These are phyloP conservation scores for Leptopterna dolabrata DNA, from an alignment of 2,888 invertebrate genomes.

Conservation along the genomic window DNA sequence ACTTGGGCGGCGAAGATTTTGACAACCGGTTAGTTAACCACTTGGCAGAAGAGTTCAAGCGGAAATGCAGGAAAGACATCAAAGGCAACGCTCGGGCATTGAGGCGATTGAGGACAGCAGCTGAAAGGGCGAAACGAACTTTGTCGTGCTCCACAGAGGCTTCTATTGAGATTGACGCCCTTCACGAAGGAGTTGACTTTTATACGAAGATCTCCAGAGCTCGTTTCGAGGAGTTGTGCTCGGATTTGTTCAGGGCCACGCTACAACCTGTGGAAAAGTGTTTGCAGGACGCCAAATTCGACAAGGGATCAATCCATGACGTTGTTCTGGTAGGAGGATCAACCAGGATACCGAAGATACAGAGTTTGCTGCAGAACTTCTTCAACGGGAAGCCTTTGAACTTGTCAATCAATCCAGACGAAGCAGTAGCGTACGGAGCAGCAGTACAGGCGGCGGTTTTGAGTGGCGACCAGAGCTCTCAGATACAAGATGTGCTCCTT, in stretches of 20 bases:
- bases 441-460: constrained; percentile 81
- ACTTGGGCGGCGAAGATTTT: too few species aligned
- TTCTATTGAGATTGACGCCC: constrained; percentile 69
- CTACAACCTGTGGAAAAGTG: constrained; percentile 70
- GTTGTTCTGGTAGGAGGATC: constrained; percentile 69
- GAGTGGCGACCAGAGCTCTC: constrained; percentile 73
- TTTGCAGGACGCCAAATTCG: too few species aligned
- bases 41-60: constrained; percentile 73
- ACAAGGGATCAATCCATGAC: too few species aligned
- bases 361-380: too few species aligned
- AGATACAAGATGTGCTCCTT: constrained; percentile 77
- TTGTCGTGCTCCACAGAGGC: constrained; percentile 71
- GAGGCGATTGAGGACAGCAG: constrained; percentile 69
- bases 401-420: constrained; percentile 82
- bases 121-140: constrained; percentile 70
- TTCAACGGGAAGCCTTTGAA: constrained; percentile 77
- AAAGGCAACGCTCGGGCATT: constrained; percentile 68
- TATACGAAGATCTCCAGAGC: constrained; percentile 81
- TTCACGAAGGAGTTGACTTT: too few species aligned
- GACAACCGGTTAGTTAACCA: too few species aligned
- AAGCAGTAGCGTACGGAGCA: constrained; percentile 84
- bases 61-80: constrained; percentile 69
- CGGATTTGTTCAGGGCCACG: constrained; percentile 78
- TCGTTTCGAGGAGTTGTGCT: constrained; percentile 80
- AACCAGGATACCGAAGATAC: constrained; percentile 67